phyloP scores from a whole-genome alignment of 1,140 invertebrate species.

The Procambarus clarkii region DNA sequence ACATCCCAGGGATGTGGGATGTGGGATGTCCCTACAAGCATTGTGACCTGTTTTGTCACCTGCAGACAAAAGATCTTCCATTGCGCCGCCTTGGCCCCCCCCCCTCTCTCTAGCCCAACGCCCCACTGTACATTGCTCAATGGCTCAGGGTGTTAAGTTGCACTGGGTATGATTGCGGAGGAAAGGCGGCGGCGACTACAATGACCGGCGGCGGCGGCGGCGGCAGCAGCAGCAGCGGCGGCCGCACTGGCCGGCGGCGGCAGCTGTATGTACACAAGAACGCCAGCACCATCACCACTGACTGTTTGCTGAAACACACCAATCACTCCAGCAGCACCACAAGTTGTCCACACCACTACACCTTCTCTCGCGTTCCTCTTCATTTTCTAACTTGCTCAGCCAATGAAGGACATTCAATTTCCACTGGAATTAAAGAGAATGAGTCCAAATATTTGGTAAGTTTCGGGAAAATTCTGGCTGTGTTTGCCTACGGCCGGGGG shows the following conservation, averaged over 20 bases:
- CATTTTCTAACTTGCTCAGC: slow-evolving; percentile 67
- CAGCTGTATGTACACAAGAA: slow-evolving; percentile 49
- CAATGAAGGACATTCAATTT: slow-evolving; percentile 70
- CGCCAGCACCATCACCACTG: slow-evolving; percentile 22
- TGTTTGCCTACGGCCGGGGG: slow-evolving; percentile 64
- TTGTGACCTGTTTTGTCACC: background rate
- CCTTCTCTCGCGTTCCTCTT: slow-evolving; percentile 42
- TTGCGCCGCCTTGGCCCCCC: too few species aligned
- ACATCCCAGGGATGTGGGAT: background rate
- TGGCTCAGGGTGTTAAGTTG: background rate
- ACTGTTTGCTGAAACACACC: slow-evolving; percentile 56
- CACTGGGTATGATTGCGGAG: background rate
- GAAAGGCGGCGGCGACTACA: slow-evolving; percentile 1
- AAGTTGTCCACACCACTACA: slow-evolving; percentile 60
- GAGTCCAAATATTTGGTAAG: slow-evolving; percentile 69
- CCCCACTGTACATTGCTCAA: background rate
- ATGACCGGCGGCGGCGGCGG: slow-evolving; percentile 16
- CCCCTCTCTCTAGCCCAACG: background rate
- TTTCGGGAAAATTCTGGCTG: slow-evolving; percentile 58
- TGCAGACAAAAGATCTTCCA: background rate
- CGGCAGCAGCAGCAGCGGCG: slow-evolving; percentile 20
- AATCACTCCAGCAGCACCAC: slow-evolving; percentile 37
- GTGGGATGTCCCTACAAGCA: background rate
- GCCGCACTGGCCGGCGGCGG: slow-evolving; percentile 11
- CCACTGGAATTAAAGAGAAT: slow-evolving; percentile 68